These are phyloP conservation scores for Epinotia ramella DNA, from an alignment of 2,888 invertebrate species.

Conservation along the genomic window DNA sequence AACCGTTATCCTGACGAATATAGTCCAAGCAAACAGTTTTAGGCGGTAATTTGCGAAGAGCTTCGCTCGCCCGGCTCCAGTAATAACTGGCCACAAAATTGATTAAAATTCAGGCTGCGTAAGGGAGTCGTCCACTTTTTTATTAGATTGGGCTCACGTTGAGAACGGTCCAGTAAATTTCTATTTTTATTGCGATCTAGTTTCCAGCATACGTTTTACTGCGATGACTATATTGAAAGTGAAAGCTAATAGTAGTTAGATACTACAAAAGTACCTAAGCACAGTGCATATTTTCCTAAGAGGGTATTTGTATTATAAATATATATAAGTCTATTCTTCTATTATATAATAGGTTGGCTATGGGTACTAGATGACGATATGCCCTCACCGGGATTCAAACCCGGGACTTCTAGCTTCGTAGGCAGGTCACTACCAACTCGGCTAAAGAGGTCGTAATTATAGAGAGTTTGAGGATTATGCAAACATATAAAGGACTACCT, in stretches of 20 bases:
- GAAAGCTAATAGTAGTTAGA: neutral
- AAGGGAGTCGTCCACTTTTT: conserved; percentile 72
- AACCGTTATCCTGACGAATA: conserved; percentile 66
- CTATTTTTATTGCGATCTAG: conserved; percentile 53
- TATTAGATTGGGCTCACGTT: conserved; percentile 69
- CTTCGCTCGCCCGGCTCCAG: conserved; percentile 61
- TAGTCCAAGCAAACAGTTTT: conserved; percentile 65
- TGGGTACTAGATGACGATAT: too few species aligned
- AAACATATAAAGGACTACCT: too few species aligned
- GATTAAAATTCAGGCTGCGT: conserved; percentile 81
- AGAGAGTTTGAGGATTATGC: too few species aligned
- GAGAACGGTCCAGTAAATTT: conserved; percentile 61
- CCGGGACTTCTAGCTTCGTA: too few species aligned
- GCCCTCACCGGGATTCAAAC: too few species aligned
- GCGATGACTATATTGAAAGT: neutral
- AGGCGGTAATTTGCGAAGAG: conserved; percentile 75
- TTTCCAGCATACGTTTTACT: conserved; percentile 15
- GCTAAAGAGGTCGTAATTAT: too few species aligned
- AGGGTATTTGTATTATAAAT: too few species aligned
- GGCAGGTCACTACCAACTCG: too few species aligned
- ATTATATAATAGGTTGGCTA: too few species aligned
- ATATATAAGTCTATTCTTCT: too few species aligned
- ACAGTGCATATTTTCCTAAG: too few species aligned
- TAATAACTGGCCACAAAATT: conserved; percentile 77
- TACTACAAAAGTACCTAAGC: neutral